Evolutionary conservation across 2,888 invertebrate genomes (phyloP).

Genomic region (Doris montereyensis): DNA sequence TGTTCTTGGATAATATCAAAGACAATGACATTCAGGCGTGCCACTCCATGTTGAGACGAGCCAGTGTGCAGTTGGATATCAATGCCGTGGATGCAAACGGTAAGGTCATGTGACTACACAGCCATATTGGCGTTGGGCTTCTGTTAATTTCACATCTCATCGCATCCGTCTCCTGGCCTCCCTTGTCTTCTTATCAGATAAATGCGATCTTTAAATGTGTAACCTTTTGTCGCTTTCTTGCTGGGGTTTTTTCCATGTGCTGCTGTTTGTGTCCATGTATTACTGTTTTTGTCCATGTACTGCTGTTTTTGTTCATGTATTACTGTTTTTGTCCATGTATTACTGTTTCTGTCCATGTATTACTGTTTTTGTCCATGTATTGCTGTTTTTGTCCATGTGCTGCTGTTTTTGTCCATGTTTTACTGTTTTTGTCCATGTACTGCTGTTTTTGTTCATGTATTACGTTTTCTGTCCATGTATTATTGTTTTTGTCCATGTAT

Average conservation of each 20-base stretch:
- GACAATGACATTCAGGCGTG: conserved; percentile 69
- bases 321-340: background rate
- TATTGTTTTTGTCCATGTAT: background rate
- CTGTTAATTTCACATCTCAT: too few relatives aligned
- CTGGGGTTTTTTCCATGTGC: background rate
- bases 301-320: conserved; percentile 5
- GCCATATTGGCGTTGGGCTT: background rate
- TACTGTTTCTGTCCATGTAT: background rate
- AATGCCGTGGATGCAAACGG: conserved; percentile 68
- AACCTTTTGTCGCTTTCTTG: background rate
- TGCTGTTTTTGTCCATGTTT: background rate
- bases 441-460: conserved; percentile 6
- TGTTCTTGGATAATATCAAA: conserved; percentile 71
- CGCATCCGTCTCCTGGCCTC: too few relatives aligned
- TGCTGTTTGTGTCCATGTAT: conserved; percentile 18
- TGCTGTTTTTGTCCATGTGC: background rate
- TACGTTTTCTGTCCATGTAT: background rate
- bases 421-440: background rate
- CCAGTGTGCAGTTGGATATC: conserved; percentile 70
- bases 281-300: conserved; percentile 23
- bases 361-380: background rate
- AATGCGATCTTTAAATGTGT: conserved; percentile 10
- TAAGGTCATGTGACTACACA: conserved; percentile 45
- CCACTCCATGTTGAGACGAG: conserved; percentile 67
- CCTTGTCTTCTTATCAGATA: too few relatives aligned